Evolutionary conservation across 2,888 invertebrate genomes (phyloP), one percentile per base, ranked within the genome.

Genomic region (Leucoptera coffeella): DNA sequence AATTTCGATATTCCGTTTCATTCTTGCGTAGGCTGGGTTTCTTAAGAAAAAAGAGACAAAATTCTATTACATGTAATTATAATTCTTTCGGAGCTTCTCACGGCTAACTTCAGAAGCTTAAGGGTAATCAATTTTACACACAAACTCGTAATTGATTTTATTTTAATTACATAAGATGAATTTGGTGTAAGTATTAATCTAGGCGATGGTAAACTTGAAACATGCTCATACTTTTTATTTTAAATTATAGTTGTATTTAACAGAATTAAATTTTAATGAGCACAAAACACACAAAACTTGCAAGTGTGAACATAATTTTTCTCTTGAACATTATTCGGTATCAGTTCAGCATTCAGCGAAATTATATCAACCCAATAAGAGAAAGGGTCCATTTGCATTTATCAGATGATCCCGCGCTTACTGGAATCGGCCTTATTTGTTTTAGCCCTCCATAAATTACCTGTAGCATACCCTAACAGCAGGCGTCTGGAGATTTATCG

Each of bases 141-240:
- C 62, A 67, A 64, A 64, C 52, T 54, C 55, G 56, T 64, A 62
- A 64, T 64, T 57, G 57, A 54, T 58, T 65, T 65, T 53, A 64
- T 53, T 60, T 51, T 27, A 15, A 43, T 38, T 43, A 47, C 47
- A 64, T 65, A 65, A 57, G 59, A 64, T 51, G 52, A n/a, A n/a
- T n/a, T n/a, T n/a, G n/a, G n/a, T n/a, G n/a, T n/a, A n/a, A n/a
- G n/a, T n/a, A n/a, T n/a, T n/a, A n/a, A n/a, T n/a, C n/a, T n/a
- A n/a, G n/a, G n/a, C n/a, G n/a, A n/a, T n/a, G n/a, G n/a, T n/a
- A n/a, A n/a, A n/a, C n/a, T n/a, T n/a, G n/a, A n/a, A n/a, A n/a
- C n/a, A n/a, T n/a, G n/a, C n/a, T n/a, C n/a, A n/a, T n/a, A n/a
- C n/a, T n/a, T n/a, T n/a, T n/a, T n/a, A n/a, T n/a, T n/a, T n/a